Conservation (phyloP, 2,113 vertebrate species). For the Bambusicola thoracicus region DNA sequence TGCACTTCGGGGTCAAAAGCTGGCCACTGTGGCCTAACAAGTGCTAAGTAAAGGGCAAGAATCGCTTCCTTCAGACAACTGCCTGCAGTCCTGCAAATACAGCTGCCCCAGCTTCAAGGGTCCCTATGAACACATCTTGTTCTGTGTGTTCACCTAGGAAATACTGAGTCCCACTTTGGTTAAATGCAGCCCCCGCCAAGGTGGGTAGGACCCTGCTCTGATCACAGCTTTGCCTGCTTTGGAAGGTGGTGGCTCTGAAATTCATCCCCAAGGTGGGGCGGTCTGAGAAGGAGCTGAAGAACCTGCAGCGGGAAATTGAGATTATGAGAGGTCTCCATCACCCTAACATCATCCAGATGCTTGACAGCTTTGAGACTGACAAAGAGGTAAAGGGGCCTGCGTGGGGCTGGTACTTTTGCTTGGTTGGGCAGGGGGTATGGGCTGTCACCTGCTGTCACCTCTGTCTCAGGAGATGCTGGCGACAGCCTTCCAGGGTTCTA, state of each 20-base stretch:
- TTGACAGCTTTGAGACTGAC: conserved; percentile 95
- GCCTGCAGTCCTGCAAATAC: neutral
- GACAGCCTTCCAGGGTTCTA: neutral
- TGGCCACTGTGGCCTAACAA: neutral
- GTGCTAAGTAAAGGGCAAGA: neutral
- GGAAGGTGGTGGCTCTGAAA: conserved; percentile 93
- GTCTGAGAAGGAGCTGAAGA: conserved; percentile 91
- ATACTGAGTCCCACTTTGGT: neutral
- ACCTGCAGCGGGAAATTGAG: conserved; percentile 90
- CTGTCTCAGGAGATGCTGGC: neutral
- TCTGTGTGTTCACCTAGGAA: neutral
- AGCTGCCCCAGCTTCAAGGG: neutral
- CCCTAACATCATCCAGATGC: conserved; percentile 93
- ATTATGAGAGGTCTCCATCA: conserved; percentile 92
- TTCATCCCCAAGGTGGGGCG: conserved; percentile 94
- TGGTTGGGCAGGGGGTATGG: neutral
- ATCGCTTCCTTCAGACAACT: neutral
- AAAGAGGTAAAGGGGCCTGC: conserved; percentile 81
- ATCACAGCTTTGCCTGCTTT: neutral
- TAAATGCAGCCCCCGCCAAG: neutral
- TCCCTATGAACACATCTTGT: neutral
- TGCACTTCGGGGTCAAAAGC: no score
- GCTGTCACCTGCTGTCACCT: neutral
- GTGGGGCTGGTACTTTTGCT: neutral
- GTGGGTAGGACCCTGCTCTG: neutral